A percentile compares a stretch with the other conserved stretches of the same genome.
These are phyloP conservation scores for Bothrops alternatus DNA, from an alignment of 2,797 vertebrate genomes.

Conservation along the genomic window DNA sequence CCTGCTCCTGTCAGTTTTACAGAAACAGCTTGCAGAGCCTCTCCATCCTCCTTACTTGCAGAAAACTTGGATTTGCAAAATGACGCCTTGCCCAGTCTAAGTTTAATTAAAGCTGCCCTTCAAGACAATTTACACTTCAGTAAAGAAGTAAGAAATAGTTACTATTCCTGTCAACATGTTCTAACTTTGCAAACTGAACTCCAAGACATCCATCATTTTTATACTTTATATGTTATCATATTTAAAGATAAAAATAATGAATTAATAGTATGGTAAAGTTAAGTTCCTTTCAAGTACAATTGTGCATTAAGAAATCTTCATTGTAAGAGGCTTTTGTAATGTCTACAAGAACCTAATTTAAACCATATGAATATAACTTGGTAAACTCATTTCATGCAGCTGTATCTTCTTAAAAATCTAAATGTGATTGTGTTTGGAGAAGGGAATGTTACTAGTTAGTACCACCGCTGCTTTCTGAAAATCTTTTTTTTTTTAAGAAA, in stretches of 20 bases:
- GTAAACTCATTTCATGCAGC: background rate
- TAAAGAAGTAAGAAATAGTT: background rate
- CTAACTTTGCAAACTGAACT: background rate
- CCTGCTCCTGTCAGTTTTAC: conserved; percentile 17
- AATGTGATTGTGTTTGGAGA: background rate
- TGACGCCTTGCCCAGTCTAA: conserved; percentile 8
- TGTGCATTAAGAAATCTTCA: background rate
- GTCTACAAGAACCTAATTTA: background rate
- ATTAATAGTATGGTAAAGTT: conserved; percentile 9
- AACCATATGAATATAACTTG: background rate
- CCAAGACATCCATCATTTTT: conserved; percentile 17
- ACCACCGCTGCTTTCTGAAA: background rate
- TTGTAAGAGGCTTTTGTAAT: background rate
- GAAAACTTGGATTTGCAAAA: background rate
- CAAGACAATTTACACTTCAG: conserved; percentile 36
- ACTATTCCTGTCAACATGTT: background rate
- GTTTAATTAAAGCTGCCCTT: conserved; percentile 19
- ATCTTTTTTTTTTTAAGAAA: background rate
- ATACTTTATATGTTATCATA: conserved; percentile 31
- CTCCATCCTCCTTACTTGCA: conserved; percentile 1
- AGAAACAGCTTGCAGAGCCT: conserved; percentile 5
- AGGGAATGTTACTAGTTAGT: background rate
- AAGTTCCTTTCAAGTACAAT: background rate
- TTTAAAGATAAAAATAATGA: conserved; percentile 23
- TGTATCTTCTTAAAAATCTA: background rate